These are phyloP conservation scores for Shinisaurus crocodilurus DNA, from an alignment of 2,113 vertebrate genomes.

Conservation along the genomic window DNA sequence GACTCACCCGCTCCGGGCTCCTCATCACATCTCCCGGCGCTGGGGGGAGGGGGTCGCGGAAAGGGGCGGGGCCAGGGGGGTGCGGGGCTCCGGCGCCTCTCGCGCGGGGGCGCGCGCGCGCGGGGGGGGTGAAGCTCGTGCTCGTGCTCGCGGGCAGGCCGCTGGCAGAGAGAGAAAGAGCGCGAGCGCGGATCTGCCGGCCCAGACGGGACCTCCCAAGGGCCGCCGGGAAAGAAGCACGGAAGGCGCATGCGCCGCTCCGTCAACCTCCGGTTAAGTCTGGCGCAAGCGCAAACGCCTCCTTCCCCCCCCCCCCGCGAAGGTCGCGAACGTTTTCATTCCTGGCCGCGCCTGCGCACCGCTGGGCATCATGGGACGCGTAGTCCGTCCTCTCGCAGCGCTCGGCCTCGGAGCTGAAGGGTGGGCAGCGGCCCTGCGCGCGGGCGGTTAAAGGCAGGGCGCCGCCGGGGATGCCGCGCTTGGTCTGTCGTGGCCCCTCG, in stretches of 20 bases:
- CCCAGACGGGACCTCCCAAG: not conserved
- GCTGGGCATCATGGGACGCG: not conserved
- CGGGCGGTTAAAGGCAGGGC: too few relatives aligned
- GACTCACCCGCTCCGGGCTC: slow-evolving; percentile 12
- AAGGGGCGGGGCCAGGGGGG: not conserved
- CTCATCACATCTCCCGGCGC: slow-evolving; percentile 30
- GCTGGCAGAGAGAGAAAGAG: not conserved
- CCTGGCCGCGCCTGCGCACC: not conserved
- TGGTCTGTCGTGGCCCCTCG: too few relatives aligned
- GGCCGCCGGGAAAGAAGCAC: not conserved
- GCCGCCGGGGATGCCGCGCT: too few relatives aligned
- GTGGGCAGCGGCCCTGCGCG: too few relatives aligned
- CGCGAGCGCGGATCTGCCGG: fast-evolving
- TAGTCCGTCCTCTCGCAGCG: not conserved
- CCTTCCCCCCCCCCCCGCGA: not conserved
- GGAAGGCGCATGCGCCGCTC: not conserved
- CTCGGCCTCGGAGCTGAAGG: too few relatives aligned
- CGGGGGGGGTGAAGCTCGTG: not conserved
- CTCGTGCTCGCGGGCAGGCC: not conserved
- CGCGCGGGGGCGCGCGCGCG: not conserved
- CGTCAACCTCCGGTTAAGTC: fast-evolving
- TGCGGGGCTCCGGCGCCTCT: not conserved
- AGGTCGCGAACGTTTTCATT: too few relatives aligned
- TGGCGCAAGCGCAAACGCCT: not conserved
- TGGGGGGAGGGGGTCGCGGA: not conserved